Conservation (phyloP, 2,888 invertebrate species). For the Xestobium rufovillosum region DNA sequence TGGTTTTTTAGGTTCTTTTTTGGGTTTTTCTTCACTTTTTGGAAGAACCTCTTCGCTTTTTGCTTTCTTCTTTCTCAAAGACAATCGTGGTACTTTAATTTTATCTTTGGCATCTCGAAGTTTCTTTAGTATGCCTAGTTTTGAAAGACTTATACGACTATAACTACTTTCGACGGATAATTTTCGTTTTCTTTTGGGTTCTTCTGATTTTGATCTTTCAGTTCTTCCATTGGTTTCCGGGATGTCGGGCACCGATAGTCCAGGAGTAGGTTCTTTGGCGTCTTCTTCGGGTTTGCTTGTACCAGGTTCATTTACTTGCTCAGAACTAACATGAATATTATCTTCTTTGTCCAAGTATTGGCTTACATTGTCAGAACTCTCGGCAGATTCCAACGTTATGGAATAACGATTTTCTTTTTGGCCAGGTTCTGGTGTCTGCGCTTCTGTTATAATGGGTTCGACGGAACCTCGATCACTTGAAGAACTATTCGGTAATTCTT, state of each 20-base stretch:
- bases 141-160: slow-evolving; percentile 34
- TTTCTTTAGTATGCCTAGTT: slow-evolving; percentile 31
- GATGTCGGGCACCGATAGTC: background rate
- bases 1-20: slow-evolving; percentile 23
- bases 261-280: background rate
- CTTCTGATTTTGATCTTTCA: slow-evolving; percentile 30
- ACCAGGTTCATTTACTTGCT: too few species aligned
- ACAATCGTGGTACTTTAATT: slow-evolving; percentile 32
- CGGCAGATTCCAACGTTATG: slow-evolving; percentile 32
- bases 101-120: slow-evolving; percentile 35
- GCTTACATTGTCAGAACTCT: slow-evolving; percentile 40
- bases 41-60: slow-evolving; percentile 18
- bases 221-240: slow-evolving; percentile 13
- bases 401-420: background rate
- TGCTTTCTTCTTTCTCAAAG: slow-evolving; percentile 13
- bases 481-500: slow-evolving; percentile 23
- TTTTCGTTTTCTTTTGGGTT: slow-evolving; percentile 33
- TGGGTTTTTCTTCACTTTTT: slow-evolving; percentile 18
- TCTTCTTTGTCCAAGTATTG: slow-evolving; percentile 42
- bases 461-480: slow-evolving; percentile 18
- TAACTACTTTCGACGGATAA: slow-evolving; percentile 34
- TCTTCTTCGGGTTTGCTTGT: background rate
- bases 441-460: slow-evolving; percentile 16
- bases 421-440: slow-evolving; percentile 4
- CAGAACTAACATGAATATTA: too few species aligned